Evolutionary conservation across 2,888 invertebrate genomes (phyloP).

Genomic region (Hirtodrosophila cameraria): DNA sequence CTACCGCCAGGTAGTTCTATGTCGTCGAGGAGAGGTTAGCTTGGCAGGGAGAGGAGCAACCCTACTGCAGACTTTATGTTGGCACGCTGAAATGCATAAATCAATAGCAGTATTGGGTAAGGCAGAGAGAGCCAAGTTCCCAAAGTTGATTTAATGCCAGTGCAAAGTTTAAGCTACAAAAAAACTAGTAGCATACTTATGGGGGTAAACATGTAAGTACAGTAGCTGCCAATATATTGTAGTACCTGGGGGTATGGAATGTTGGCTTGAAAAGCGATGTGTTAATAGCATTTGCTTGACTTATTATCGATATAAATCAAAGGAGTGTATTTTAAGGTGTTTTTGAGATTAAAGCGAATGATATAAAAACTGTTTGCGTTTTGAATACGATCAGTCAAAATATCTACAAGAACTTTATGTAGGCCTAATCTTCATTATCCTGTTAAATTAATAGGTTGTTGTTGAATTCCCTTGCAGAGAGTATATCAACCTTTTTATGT

Average conservation of each 20-base stretch:
- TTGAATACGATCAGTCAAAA: too few species aligned
- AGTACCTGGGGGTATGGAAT: constrained; percentile 27
- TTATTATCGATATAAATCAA: constrained; percentile 29
- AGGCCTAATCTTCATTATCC: too few species aligned
- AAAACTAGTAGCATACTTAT: constrained; percentile 36
- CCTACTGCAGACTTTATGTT: constrained; percentile 39
- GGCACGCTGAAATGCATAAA: constrained; percentile 60
- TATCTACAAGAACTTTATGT: too few species aligned
- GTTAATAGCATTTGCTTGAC: constrained; percentile 41
- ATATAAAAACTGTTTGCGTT: too few species aligned
- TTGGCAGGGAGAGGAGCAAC: neutral
- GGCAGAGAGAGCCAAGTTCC: constrained; percentile 60
- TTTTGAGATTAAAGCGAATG: too few species aligned
- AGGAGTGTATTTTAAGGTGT: too few species aligned
- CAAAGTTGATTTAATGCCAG: constrained; percentile 71
- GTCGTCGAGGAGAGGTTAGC: neutral
- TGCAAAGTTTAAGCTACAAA: constrained; percentile 31
- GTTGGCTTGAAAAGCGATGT: constrained; percentile 42
- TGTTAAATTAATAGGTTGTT: too few species aligned
- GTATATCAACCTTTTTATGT: too few species aligned
- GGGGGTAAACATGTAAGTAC: constrained; percentile 8
- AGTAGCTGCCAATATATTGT: too few species aligned
- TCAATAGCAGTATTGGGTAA: constrained; percentile 61
- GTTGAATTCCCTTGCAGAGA: too few species aligned
- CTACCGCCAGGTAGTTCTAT: constrained; percentile 16